These are phyloP conservation scores for Gymnoscopelus microlampas DNA, from an alignment of 2,797 vertebrate species.

Conservation along the genomic window DNA sequence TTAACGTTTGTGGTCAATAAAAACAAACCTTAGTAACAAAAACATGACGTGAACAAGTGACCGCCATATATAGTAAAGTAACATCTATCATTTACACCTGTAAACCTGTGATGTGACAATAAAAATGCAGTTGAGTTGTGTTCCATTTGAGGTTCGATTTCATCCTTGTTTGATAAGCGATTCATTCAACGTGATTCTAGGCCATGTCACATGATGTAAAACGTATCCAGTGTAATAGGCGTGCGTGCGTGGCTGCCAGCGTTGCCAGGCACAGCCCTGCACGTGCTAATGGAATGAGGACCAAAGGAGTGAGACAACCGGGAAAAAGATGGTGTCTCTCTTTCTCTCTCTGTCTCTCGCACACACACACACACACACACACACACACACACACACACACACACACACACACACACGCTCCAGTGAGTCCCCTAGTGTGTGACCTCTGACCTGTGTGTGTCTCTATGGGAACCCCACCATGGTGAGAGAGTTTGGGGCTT, in stretches of 20 bases:
- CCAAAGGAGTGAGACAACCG: background rate
- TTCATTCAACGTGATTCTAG: too few species aligned
- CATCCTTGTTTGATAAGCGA: too few species aligned
- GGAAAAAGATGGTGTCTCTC: background rate
- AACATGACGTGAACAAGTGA: too few species aligned
- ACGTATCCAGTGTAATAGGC: background rate
- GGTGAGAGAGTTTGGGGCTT: background rate
- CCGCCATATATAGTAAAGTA: too few species aligned
- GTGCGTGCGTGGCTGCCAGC: background rate
- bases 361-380: background rate
- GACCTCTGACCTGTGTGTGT: conserved; percentile 16
- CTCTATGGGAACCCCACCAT: conserved; percentile 6
- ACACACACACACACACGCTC: background rate
- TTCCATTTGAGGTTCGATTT: too few species aligned
- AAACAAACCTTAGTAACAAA: too few species aligned
- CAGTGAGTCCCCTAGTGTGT: conserved; percentile 4
- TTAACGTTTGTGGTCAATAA: too few species aligned
- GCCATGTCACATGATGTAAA: too few species aligned
- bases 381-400: background rate
- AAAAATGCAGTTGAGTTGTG: too few species aligned
- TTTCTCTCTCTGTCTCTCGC: background rate
- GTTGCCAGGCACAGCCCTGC: conserved; percentile 1
- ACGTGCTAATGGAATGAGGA: conserved; percentile 8
- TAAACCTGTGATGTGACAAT: too few species aligned
- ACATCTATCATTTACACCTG: too few species aligned